Evolutionary conservation across 2,113 vertebrate genomes (phyloP).

Genomic region (Gymnocephalus cernua): DNA sequence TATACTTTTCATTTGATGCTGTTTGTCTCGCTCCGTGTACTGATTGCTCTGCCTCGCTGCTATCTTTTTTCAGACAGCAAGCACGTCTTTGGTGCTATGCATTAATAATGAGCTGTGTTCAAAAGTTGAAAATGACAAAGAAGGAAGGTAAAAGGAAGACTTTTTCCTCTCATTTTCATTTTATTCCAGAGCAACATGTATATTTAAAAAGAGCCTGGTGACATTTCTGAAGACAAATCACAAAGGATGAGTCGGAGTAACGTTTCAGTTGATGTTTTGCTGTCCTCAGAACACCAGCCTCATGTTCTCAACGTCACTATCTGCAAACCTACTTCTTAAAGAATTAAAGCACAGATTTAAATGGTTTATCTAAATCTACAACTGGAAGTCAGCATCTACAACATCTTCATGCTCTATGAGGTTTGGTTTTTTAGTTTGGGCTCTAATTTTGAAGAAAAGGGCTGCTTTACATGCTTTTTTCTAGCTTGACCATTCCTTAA

Average conservation of each 20-base stretch:
- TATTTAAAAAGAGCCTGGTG: neutral
- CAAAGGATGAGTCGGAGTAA: neutral
- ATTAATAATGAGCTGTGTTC: constrained; percentile 28
- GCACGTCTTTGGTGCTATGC: neutral
- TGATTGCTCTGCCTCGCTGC: neutral
- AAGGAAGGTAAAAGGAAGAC: neutral
- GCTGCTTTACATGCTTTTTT: neutral
- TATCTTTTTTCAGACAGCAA: neutral
- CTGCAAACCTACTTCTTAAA: neutral
- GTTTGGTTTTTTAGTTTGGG: neutral
- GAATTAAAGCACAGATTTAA: neutral
- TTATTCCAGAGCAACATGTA: neutral
- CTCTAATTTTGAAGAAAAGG: neutral
- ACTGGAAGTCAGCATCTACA: neutral
- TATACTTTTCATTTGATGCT: neutral
- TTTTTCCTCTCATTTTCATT: neutral
- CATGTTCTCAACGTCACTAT: neutral
- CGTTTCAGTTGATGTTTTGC: neutral
- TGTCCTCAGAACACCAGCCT: neutral
- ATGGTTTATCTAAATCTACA: neutral
- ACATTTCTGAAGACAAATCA: neutral
- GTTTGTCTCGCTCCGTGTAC: neutral
- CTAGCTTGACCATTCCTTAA: neutral
- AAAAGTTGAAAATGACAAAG: neutral
- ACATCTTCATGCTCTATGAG: neutral